phyloP scores from a whole-genome alignment of 2,888 invertebrate genomes.

The Tetanocera ferruginea region DNA sequence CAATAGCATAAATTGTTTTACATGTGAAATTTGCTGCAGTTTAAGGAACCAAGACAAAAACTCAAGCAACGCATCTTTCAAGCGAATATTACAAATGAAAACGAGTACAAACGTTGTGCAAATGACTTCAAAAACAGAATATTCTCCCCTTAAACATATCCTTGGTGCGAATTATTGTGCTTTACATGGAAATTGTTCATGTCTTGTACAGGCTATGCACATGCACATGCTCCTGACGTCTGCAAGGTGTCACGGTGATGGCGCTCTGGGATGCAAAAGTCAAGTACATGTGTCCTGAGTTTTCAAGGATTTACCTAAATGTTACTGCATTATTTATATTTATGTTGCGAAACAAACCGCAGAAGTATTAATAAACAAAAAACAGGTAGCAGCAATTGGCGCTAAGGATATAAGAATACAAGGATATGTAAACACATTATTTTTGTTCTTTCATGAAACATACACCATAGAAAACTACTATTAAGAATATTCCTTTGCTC shows the following conservation, averaged over 20 bases:
- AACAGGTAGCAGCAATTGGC: not conserved
- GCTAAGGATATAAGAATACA: no score
- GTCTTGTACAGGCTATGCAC: not conserved
- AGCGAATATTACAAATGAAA: not conserved
- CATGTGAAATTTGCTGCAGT: no score
- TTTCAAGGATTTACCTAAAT: constrained; percentile 7
- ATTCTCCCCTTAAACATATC: not conserved
- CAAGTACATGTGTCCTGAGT: not conserved
- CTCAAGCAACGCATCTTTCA: not conserved
- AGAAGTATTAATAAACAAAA: not conserved
- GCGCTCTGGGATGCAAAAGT: not conserved
- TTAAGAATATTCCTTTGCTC: no score
- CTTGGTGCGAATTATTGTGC: not conserved
- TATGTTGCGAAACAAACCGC: not conserved
- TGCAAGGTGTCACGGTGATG: not conserved
- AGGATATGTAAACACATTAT: no score
- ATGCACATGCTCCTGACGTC: not conserved
- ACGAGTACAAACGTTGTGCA: not conserved
- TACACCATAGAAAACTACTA: no score
- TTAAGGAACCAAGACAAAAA: not conserved
- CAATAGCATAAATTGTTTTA: no score
- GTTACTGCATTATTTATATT: not conserved
- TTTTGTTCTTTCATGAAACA: no score
- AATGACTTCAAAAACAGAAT: not conserved
- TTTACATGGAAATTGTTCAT: not conserved